A percentile compares a stretch with the other conserved stretches of the same genome.
Conservation (phyloP, 2,888 invertebrate species). For the Leucoma salicis region DNA sequence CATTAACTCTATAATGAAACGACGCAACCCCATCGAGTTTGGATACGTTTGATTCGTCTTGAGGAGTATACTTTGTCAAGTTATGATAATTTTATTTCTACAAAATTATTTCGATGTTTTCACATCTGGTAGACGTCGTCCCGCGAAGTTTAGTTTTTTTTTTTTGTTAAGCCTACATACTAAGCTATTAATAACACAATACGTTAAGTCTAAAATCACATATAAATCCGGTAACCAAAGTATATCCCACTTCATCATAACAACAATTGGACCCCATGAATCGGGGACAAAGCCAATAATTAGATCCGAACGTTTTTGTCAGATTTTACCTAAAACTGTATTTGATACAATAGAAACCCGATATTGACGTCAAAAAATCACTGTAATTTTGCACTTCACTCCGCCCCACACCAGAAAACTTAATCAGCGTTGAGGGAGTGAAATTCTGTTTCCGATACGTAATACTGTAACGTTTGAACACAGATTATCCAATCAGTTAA, state of each 20-base stretch:
- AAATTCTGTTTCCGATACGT: conserved; percentile 80
- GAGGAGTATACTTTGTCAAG: too few species aligned
- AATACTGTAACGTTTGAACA: conserved; percentile 77
- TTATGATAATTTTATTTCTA: too few species aligned
- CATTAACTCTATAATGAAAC: too few species aligned
- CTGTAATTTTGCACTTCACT: conserved; percentile 69
- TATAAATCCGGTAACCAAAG: conserved; percentile 53
- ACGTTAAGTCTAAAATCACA: conserved; percentile 50
- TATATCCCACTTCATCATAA: conserved; percentile 45
- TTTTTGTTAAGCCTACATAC: too few species aligned
- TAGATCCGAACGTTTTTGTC: conserved; percentile 67
- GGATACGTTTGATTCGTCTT: too few species aligned
- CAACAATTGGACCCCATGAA: conserved; percentile 43
- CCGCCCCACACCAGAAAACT: conserved; percentile 70
- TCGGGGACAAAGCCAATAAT: conserved; percentile 70
- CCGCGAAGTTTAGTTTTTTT: too few species aligned
- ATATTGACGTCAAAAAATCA: conserved; percentile 73
- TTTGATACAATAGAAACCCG: conserved; percentile 60
- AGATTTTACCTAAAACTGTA: conserved; percentile 68
- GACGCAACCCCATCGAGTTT: too few species aligned
- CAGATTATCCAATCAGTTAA: conserved; percentile 83
- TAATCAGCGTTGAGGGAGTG: conserved; percentile 73
- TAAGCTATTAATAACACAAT: not conserved
- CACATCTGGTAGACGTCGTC: too few species aligned
- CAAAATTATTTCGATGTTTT: too few species aligned